Evolutionary conservation across 92 coral and sea anemone genomes (phyloP).

Genomic region (Nematostella vectensis): DNA sequence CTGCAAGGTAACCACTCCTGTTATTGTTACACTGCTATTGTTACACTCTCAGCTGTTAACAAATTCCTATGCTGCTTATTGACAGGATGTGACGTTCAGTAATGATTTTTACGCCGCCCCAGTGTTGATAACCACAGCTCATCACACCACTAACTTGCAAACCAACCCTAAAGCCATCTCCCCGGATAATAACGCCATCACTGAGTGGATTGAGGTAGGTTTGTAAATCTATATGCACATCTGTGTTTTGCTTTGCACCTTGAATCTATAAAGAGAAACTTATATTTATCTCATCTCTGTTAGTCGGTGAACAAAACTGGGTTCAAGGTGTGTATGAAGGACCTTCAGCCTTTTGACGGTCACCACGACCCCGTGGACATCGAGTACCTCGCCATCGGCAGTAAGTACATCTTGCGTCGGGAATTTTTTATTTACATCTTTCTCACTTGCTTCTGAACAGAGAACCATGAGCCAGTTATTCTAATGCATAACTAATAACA

Average conservation of each 20-base stretch:
- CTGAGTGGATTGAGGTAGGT: constrained; percentile 59
- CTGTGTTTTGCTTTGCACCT: too few relatives aligned
- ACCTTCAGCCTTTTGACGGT: constrained; percentile 30
- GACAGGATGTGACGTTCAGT: constrained; percentile 29
- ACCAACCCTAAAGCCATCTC: constrained; percentile 25
- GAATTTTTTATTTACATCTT: too few relatives aligned
- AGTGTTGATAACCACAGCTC: constrained; percentile 55
- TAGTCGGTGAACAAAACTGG: constrained; percentile 1
- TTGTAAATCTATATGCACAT: too few relatives aligned
- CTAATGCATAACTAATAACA: background rate
- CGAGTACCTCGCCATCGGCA: constrained; percentile 26
- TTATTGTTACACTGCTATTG: too few relatives aligned
- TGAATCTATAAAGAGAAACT: too few relatives aligned
- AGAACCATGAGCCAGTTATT: too few relatives aligned
- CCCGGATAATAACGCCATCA: constrained; percentile 55
- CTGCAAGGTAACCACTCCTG: constrained; percentile 67
- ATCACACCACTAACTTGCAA: constrained; percentile 36
- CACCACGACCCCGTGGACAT: constrained; percentile 29
- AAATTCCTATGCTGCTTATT: too few relatives aligned
- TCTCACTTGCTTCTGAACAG: too few relatives aligned
- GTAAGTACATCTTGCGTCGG: constrained; percentile 13
- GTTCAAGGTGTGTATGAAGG: constrained; percentile 31
- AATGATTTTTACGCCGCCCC: constrained; percentile 50
- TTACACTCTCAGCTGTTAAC: too few relatives aligned
- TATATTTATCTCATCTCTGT: background rate